Conservation (phyloP, 1,140 invertebrate genomes). For the Drosophila nannoptera region DNA sequence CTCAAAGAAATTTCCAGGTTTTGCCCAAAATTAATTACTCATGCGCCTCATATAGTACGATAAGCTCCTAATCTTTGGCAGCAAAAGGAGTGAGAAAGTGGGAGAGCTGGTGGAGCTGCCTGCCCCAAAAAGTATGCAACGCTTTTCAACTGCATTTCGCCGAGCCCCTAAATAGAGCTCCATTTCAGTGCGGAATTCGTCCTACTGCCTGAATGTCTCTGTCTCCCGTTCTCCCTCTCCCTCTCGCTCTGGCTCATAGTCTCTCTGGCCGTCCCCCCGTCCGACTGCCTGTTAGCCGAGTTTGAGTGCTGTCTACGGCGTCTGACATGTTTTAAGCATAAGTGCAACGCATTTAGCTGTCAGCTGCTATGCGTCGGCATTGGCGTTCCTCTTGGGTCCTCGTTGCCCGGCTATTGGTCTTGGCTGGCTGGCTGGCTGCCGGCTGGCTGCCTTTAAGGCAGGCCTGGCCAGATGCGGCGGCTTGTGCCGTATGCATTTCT, state of each 20-base stretch:
- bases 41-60: conserved; percentile 7
- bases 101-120: not conserved
- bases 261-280: conserved; percentile 10
- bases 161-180: conserved; percentile 1
- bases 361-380: conserved; percentile 43
- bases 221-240: no score
- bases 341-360: conserved; percentile 77
- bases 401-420: conserved; percentile 29
- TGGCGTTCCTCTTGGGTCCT: conserved; percentile 3
- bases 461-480: conserved; percentile 32
- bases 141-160: conserved; percentile 25
- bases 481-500: conserved; percentile 9
- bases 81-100: not conserved
- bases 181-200: conserved; percentile 13
- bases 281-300: conserved; percentile 24
- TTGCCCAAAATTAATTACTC: conserved; percentile 7
- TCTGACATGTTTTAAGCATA: conserved; percentile 77
- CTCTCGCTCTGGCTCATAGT: not conserved
- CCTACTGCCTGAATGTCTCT: conserved; percentile 5
- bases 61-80: conserved; percentile 38
- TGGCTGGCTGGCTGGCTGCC: no score
- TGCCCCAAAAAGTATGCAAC: conserved; percentile 39
- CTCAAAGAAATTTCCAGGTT: not conserved
- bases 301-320: conserved; percentile 72
- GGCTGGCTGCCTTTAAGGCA: conserved; percentile 64